Evolutionary conservation across 2,113 vertebrate genomes (phyloP).

Genomic region (Paratilapia polleni): DNA sequence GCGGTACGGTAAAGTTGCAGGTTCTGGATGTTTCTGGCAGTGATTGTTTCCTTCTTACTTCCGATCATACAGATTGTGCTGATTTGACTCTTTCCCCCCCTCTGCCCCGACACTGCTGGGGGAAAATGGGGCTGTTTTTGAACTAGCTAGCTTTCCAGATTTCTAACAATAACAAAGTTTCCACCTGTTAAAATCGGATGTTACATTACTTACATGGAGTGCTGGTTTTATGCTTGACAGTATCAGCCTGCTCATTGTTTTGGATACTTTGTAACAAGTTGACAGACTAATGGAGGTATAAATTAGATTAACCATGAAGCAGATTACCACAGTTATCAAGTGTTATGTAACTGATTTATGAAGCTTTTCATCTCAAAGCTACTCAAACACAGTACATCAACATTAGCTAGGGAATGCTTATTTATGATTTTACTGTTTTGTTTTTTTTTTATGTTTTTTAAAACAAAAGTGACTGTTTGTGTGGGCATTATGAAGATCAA

Average conservation of each 20-base stretch:
- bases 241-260: slow-evolving; percentile 12
- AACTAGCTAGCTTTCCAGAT: not conserved
- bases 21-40: slow-evolving; percentile 6
- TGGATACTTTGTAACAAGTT: not conserved
- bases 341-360: not conserved
- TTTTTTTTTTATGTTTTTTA: not conserved
- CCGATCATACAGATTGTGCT: slow-evolving; percentile 24
- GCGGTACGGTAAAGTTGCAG: not conserved
- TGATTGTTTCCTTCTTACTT: slow-evolving; percentile 19
- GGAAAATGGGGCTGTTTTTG: slow-evolving; percentile 15
- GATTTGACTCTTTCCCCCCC: slow-evolving; percentile 33
- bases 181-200: not conserved
- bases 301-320: not conserved
- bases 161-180: not conserved
- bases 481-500: not conserved
- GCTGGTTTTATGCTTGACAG: slow-evolving; percentile 3
- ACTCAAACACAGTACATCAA: not conserved
- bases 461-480: not conserved
- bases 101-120: slow-evolving; percentile 4
- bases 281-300: not conserved
- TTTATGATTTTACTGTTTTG: not conserved
- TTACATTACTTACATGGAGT: not conserved
- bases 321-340: not conserved
- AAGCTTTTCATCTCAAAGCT: not conserved
- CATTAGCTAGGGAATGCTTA: not conserved